These are phyloP conservation scores for Rhingia rostrata DNA, from an alignment of 2,888 invertebrate genomes.

Conservation along the genomic window DNA sequence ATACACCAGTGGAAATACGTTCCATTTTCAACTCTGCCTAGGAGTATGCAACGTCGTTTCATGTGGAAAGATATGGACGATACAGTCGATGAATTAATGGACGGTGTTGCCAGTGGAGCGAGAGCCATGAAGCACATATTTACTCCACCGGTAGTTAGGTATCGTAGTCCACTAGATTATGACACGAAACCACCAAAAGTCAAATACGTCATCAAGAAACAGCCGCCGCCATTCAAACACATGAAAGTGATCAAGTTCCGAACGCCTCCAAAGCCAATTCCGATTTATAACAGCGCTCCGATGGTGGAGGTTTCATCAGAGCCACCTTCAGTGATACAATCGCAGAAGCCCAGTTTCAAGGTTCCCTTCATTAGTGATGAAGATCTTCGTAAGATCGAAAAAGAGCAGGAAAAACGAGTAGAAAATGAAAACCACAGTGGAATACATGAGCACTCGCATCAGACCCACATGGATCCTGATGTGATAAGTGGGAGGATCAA, in stretches of 20 bases:
- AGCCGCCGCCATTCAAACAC: conserved; percentile 77
- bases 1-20: conserved; percentile 40
- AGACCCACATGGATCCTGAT: conserved; percentile 76
- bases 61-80: conserved; percentile 82
- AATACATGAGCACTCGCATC: conserved; percentile 70
- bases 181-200: conserved; percentile 74
- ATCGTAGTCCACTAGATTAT: conserved; percentile 54
- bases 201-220: conserved; percentile 80
- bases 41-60: conserved; percentile 81
- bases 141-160: conserved; percentile 76
- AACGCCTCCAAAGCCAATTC: conserved; percentile 78
- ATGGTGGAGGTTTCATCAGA: conserved; percentile 10
- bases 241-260: conserved; percentile 79
- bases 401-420: conserved; percentile 80
- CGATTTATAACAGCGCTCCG: conserved; percentile 69
- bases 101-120: conserved; percentile 77
- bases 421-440: conserved; percentile 75
- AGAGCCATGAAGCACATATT: conserved; percentile 79
- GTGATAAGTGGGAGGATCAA: conserved; percentile 77
- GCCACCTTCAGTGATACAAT: conserved; percentile 12
- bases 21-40: conserved; percentile 30
- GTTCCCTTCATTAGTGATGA: conserved; percentile 69
- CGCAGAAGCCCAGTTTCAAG: conserved; percentile 63
- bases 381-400: conserved; percentile 79
- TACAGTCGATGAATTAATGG: conserved; percentile 78